Evolutionary conservation across 1,140 invertebrate species (phyloP), one percentile per base, ranked within the genome.

Genomic region (Trachymyrmex cornetzi): DNA sequence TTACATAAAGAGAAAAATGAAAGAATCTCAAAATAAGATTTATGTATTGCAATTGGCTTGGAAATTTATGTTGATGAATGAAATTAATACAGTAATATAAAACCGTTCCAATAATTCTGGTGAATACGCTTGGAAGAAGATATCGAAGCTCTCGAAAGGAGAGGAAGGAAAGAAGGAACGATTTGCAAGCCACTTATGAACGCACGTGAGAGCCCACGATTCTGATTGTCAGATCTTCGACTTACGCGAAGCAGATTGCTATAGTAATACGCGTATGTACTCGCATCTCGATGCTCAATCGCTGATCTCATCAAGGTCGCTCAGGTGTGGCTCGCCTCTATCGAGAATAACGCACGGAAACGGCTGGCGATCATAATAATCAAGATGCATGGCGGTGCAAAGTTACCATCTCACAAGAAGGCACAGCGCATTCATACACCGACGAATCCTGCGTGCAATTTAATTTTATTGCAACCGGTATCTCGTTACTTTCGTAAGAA

Each of bases 231-330:
- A 44, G 71, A 61, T 82, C 66, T 69, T 87, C 38, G 71, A 77
- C 86, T 77, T 69, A 61, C 63, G 63, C 24, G 53, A 55, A 53
- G 72, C 57, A 59, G 74, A 84, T 84, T 74, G 44, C 80, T 72
- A 79, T 55, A 67, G 84, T 27, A 79, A 72, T 69, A 24, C 50
- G 27, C 59, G 82, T 79, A 72, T 64, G 44, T 44, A 57, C 44
- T 53, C 69, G 67, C 77, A 79, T 85, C 84, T 27, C 75, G 67
- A 88, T 87, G 63, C 27, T 59, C 86, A 53, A 88, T 87, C 34
- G 67, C 53, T 67, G 69, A 87, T 88, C 55, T 71, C 84, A 67
- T 86, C 87, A 86, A 86, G 74, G 87, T 86, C 82, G 27, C 12
- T 63, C 66, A 85, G 66, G 27, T 87, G 69, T 61, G 69, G 75